Percentiles rank a stretch among this genome's conserved stretches.
These are phyloP conservation scores for Onychostoma macrolepis DNA, from an alignment of 2,113 vertebrate genomes.

Conservation along the genomic window DNA sequence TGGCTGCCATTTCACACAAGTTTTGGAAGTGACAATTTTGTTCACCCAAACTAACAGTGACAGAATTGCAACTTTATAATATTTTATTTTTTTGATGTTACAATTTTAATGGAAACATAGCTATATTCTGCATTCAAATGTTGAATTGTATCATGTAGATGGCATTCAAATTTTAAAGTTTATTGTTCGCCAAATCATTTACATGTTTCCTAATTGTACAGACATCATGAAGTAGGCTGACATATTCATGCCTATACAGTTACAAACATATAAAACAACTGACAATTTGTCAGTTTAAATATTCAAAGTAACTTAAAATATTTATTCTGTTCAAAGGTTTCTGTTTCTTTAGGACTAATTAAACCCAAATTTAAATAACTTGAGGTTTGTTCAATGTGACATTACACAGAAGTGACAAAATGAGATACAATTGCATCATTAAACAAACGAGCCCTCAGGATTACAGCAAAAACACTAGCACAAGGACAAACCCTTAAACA, in stretches of 20 bases:
- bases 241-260: not conserved
- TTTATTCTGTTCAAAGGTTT: not conserved
- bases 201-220: not conserved
- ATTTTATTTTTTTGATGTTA: not conserved
- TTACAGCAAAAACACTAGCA: conserved; percentile 62
- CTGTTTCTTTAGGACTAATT: conserved; percentile 19
- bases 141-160: not conserved
- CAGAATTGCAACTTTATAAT: not conserved
- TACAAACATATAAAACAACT: not conserved
- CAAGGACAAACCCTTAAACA: conserved; percentile 78
- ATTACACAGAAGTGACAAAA: conserved; percentile 64
- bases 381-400: conserved; percentile 72
- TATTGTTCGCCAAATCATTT: not conserved
- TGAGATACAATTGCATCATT: conserved; percentile 70
- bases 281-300: not conserved
- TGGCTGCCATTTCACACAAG: not conserved
- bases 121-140: not conserved
- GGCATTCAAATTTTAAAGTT: not conserved
- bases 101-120: not conserved
- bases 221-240: not conserved
- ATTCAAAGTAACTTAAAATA: not conserved
- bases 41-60: not conserved
- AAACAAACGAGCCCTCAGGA: conserved; percentile 67
- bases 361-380: conserved; percentile 29
- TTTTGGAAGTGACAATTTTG: not conserved